Evolutionary conservation across 2,888 invertebrate genomes (phyloP).

Genomic region (Synergus umbraculus): DNA sequence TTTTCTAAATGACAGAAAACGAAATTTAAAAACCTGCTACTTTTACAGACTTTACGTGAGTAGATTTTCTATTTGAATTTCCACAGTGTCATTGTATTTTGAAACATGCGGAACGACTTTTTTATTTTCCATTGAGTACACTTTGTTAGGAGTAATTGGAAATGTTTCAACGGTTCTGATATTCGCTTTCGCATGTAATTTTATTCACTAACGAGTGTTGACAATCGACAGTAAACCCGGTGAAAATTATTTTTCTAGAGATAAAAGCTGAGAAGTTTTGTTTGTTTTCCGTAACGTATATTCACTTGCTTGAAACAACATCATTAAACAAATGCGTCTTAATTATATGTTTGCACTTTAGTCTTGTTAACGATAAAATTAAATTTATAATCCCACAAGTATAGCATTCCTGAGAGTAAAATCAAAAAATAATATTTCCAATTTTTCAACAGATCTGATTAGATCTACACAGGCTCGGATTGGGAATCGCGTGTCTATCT

Average conservation of each 20-base stretch:
- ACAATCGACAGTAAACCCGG: background rate
- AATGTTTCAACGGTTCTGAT: constrained; percentile 11
- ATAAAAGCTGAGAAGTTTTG: background rate
- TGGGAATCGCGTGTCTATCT: too few relatives aligned
- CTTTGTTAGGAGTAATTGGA: constrained; percentile 30
- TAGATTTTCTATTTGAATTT: background rate
- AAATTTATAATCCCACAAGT: background rate
- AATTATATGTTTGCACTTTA: background rate
- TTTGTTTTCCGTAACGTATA: background rate
- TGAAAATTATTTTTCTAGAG: constrained; percentile 18
- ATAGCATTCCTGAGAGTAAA: background rate
- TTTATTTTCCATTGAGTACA: constrained; percentile 12
- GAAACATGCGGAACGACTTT: constrained; percentile 1
- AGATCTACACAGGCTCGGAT: too few relatives aligned
- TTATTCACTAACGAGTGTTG: background rate
- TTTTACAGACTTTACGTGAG: background rate
- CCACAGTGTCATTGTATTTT: background rate
- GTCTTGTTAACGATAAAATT: background rate
- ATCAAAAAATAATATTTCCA: too few relatives aligned
- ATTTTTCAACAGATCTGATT: too few relatives aligned
- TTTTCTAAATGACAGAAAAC: background rate
- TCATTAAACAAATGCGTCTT: background rate
- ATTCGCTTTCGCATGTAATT: constrained; percentile 19
- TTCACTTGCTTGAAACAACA: background rate
- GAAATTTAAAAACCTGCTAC: background rate